Percentiles rank a stretch among this genome's conserved stretches.
phyloP scores from a whole-genome alignment of 2,888 invertebrate genomes.

The Cacoxenus indagator region DNA sequence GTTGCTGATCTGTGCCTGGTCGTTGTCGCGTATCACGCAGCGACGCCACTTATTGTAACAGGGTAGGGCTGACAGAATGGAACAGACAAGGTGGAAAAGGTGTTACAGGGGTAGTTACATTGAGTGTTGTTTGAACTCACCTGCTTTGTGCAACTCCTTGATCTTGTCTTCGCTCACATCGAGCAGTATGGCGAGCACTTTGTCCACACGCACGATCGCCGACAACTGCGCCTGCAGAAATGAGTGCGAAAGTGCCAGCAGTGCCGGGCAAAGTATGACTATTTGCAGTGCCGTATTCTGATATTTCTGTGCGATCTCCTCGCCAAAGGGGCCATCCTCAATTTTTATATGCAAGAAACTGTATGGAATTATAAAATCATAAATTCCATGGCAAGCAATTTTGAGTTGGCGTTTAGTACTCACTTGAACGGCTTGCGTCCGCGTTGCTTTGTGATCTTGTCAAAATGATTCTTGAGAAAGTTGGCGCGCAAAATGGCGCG shows the following conservation, averaged over 20 bases:
- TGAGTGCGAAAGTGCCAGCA: slow-evolving; percentile 73
- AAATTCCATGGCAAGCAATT: slow-evolving; percentile 9
- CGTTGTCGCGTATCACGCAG: slow-evolving; percentile 84
- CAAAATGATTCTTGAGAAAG: slow-evolving; percentile 85
- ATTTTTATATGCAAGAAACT: slow-evolving; percentile 83
- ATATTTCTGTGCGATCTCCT: slow-evolving; percentile 72
- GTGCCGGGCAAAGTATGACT: slow-evolving; percentile 83
- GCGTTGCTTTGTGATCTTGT: slow-evolving; percentile 86
- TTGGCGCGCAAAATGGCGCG: slow-evolving; percentile 85
- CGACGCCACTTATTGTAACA: slow-evolving; percentile 85
- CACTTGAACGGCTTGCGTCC: slow-evolving; percentile 86
- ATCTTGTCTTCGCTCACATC: slow-evolving; percentile 83
- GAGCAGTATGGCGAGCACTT: slow-evolving; percentile 84
- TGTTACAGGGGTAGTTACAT: background rate
- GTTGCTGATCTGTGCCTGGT: slow-evolving; percentile 86
- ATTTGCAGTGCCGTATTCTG: slow-evolving; percentile 82
- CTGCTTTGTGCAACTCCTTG: slow-evolving; percentile 78
- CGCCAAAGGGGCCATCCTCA: slow-evolving; percentile 76
- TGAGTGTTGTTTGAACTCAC: slow-evolving; percentile 71
- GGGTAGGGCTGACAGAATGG: slow-evolving; percentile 73
- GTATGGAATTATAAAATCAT: slow-evolving; percentile 30
- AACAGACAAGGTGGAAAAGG: slow-evolving; percentile 4
- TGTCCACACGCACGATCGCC: slow-evolving; percentile 74
- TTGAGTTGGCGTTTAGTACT: slow-evolving; percentile 52
- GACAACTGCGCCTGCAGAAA: slow-evolving; percentile 67